Evolutionary conservation across 2,113 vertebrate species (phyloP).

Genomic region (Alces alces): DNA sequence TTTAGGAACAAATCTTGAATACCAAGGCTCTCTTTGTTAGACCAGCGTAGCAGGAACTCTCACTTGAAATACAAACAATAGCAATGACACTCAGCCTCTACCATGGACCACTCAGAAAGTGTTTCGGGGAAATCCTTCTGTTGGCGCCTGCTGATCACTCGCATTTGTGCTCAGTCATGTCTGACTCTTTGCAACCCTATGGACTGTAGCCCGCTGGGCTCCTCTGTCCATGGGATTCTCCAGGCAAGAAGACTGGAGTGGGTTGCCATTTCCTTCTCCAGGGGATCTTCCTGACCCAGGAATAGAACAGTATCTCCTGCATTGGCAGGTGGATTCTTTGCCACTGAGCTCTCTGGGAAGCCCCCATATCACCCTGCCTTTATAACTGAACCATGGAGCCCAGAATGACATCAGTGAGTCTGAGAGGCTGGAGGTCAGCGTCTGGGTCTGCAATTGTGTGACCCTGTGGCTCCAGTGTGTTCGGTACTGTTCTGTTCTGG

Average conservation of each 20-base stretch:
- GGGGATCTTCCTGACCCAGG: background rate
- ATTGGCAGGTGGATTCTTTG: background rate
- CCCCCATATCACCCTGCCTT: background rate
- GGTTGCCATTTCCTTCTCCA: background rate
- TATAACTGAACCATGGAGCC: background rate
- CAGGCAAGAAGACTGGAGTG: background rate
- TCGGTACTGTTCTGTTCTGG: background rate
- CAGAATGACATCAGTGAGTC: background rate
- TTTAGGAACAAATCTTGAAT: background rate
- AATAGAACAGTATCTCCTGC: background rate
- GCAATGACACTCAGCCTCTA: background rate
- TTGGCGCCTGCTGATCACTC: background rate
- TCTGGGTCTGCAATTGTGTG: background rate
- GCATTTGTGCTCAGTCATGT: background rate
- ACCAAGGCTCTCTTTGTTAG: background rate
- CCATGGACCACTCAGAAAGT: background rate
- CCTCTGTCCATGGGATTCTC: background rate
- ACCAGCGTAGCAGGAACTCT: background rate
- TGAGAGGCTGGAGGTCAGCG: background rate
- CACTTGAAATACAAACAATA: background rate
- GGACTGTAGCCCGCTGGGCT: background rate
- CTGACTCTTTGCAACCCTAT: background rate
- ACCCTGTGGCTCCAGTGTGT: accelerated
- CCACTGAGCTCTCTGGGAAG: background rate
- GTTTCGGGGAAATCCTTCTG: background rate